These are phyloP conservation scores for Chondrosia reniformis DNA, from an alignment of 37 sponge, comb jelly and placozoan species.

Conservation along the genomic window DNA sequence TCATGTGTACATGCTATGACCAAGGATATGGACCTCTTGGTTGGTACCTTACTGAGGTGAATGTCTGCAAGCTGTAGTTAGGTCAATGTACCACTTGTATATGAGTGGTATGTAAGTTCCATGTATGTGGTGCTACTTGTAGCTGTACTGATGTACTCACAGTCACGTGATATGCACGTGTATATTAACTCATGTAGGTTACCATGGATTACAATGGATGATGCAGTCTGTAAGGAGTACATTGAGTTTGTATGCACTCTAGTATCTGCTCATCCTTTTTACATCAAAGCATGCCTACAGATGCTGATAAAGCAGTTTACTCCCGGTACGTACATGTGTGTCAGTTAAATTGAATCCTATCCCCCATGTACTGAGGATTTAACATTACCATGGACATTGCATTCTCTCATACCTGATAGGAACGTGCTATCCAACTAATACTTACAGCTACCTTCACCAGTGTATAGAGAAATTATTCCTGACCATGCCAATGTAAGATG, in stretches of 20 bases:
- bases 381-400: no score
- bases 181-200: neutral
- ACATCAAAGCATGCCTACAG: conserved; percentile 38
- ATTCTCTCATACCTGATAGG: no score
- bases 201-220: conserved; percentile 43
- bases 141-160: neutral
- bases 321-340: conserved; percentile 2
- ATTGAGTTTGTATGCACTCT: conserved; percentile 51
- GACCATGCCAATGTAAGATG: neutral
- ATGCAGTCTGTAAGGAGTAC: conserved; percentile 37
- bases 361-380: no score
- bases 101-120: no score
- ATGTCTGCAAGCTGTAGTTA: neutral
- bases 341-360: no score
- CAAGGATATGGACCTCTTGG: conserved; percentile 42
- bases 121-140: no score
- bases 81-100: no score
- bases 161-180: neutral
- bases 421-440: no score
- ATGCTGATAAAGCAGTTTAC: conserved; percentile 30
- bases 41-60: conserved; percentile 44
- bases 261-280: conserved; percentile 66
- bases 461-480: neutral
- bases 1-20: conserved; percentile 47
- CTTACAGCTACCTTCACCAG: neutral